phyloP scores from a whole-genome alignment of 1,140 invertebrate species.

The Drosophila aff. region DNA sequence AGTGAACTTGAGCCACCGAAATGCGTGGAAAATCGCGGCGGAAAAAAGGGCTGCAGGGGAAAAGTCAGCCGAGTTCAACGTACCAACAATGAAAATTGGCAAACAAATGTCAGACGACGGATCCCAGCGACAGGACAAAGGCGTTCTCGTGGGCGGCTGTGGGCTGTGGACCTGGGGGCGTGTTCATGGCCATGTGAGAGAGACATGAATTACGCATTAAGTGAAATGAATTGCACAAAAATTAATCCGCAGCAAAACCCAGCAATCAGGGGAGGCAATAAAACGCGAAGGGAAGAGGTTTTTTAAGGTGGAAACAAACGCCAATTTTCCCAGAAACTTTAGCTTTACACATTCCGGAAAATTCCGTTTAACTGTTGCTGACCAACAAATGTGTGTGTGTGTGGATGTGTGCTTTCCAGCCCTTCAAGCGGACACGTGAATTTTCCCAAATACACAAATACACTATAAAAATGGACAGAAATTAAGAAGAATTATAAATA shows the following conservation, averaged over 20 bases:
- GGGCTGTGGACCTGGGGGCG: slow-evolving; percentile 9
- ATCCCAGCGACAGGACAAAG: slow-evolving; percentile 45
- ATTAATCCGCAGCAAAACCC: slow-evolving; percentile 24
- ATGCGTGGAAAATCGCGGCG: slow-evolving; percentile 29
- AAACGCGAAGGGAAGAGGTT: not conserved
- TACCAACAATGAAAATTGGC: slow-evolving; percentile 55
- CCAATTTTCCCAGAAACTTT: slow-evolving; percentile 31
- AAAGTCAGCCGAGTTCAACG: slow-evolving; percentile 50
- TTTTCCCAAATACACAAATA: slow-evolving; percentile 11
- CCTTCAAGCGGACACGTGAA: slow-evolving; percentile 21
- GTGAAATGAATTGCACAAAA: slow-evolving; percentile 75
- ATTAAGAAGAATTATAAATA: not conserved
- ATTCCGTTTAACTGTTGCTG: slow-evolving; percentile 65
- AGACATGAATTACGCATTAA: slow-evolving; percentile 70
- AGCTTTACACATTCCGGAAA: slow-evolving; percentile 41
- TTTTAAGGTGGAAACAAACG: not conserved
- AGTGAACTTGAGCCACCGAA: slow-evolving; percentile 49
- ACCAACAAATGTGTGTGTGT: slow-evolving; percentile 2
- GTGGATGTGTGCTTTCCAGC: slow-evolving; percentile 11
- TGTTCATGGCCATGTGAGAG: slow-evolving; percentile 28
- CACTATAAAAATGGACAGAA: not conserved
- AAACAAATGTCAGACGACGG: slow-evolving; percentile 61
- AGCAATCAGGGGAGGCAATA: slow-evolving; percentile 19
- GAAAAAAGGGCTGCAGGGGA: slow-evolving; percentile 2
- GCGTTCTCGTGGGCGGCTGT: slow-evolving; percentile 14